These are phyloP conservation scores for Verasper variegatus DNA, from an alignment of 2,113 vertebrate genomes.

Conservation along the genomic window DNA sequence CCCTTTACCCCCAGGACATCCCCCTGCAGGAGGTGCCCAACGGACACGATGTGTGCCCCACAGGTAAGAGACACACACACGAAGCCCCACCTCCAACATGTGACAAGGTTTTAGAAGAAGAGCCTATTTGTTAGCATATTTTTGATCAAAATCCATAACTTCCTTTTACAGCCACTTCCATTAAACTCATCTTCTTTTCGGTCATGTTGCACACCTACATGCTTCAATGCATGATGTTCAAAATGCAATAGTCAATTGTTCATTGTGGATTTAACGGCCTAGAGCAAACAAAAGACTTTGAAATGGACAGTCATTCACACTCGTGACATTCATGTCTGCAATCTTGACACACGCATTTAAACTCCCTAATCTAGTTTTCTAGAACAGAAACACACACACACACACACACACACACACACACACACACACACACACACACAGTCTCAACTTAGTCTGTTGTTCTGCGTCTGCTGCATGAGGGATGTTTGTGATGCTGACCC, in stretches of 20 bases:
- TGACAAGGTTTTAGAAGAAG: not conserved
- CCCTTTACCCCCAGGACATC: conserved; percentile 84
- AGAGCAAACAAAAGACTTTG: conserved; percentile 46
- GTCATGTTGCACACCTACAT: not conserved
- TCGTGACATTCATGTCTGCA: conserved; percentile 39
- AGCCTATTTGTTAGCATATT: not conserved
- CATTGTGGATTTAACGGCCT: conserved; percentile 26
- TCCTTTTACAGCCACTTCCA: not conserved
- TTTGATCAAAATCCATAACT: not conserved
- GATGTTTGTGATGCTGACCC: conserved; percentile 66
- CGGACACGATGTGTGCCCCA: conserved; percentile 84
- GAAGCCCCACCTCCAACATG: not conserved
- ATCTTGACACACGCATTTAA: conserved; percentile 41
- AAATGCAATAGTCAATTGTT: conserved; percentile 6
- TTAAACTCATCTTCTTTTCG: not conserved
- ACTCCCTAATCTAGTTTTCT: conserved; percentile 23
- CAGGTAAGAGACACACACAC: conserved; percentile 82
- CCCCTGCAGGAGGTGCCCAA: conserved; percentile 95
- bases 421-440: conserved; percentile 29
- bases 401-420: conserved; percentile 28
- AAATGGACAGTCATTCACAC: conserved; percentile 26
- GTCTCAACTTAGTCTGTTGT: conserved; percentile 46
- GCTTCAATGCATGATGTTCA: not conserved
- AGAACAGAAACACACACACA: conserved; percentile 37
- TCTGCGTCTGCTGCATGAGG: conserved; percentile 33